Percentiles rank a stretch among this genome's conserved stretches.
Evolutionary conservation across 2,888 invertebrate species (phyloP).

Genomic region (Leucophora obtusa): DNA sequence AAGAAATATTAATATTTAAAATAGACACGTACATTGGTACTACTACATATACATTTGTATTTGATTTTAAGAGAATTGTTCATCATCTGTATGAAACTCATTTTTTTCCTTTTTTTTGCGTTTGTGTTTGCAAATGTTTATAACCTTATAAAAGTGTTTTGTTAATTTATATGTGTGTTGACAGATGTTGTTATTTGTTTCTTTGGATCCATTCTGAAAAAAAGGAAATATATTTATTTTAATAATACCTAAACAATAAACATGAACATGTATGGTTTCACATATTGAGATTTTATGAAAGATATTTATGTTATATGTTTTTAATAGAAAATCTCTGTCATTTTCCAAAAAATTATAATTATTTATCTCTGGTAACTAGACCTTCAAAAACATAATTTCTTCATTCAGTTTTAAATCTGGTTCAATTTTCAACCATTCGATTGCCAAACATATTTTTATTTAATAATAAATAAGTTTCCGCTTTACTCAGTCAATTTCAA

Average conservation of each 20-base stretch:
- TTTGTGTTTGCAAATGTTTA: background rate
- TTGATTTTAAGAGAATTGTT: conserved; percentile 4
- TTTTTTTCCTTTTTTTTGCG: conserved; percentile 2
- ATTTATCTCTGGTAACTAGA: no score
- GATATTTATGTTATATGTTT: no score
- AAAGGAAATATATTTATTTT: conserved; percentile 20
- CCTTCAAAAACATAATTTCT: no score
- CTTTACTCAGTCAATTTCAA: no score
- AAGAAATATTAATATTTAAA: conserved; percentile 43
- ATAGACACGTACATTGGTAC: conserved; percentile 35
- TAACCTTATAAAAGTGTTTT: conserved; percentile 25
- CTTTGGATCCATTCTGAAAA: background rate
- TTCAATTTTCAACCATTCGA: no score
- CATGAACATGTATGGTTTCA: background rate
- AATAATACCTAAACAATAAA: conserved; percentile 25
- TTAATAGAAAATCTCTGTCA: no score
- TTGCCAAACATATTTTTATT: no score
- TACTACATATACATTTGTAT: conserved; percentile 3
- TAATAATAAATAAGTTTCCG: no score
- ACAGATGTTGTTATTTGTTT: conserved; percentile 20
- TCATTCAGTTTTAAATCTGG: no score
- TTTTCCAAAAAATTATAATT: no score
- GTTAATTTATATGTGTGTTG: conserved; percentile 43
- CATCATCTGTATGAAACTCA: background rate
- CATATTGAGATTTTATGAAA: background rate